Conservation (phyloP, 2,797 vertebrate species). For the Macropus fuliginosus region DNA sequence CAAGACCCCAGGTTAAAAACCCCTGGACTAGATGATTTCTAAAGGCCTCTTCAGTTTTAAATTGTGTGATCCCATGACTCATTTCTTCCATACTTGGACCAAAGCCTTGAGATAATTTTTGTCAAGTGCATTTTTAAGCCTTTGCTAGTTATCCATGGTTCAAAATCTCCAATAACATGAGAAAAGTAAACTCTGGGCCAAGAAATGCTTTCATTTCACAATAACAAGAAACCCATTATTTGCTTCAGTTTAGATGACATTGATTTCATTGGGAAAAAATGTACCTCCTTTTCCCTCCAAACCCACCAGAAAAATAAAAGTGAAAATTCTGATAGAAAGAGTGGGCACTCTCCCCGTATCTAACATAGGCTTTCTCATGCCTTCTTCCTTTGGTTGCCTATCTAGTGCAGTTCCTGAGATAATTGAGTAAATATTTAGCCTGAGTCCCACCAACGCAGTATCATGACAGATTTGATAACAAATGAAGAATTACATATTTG, state of each 20-base stretch:
- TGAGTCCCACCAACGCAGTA: not conserved
- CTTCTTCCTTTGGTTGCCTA: not conserved
- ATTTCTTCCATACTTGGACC: not conserved
- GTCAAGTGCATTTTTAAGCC: not conserved
- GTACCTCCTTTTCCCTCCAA: conserved; percentile 1
- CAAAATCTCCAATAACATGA: not conserved
- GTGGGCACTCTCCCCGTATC: not conserved
- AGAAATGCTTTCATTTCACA: conserved; percentile 15
- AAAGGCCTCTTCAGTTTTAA: not conserved
- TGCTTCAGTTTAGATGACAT: not conserved
- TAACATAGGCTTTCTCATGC: not conserved
- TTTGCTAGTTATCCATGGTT: not conserved
- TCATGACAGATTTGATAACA: not conserved
- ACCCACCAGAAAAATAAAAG: not conserved
- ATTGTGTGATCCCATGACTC: not conserved
- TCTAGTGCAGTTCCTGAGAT: not conserved
- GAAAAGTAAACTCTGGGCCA: conserved; percentile 20
- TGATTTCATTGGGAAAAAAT: conserved; percentile 29
- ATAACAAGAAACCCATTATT: not conserved
- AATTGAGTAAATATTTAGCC: not conserved
- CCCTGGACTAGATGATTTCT: not conserved
- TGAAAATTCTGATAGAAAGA: conserved; percentile 27
- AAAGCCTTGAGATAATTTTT: not conserved
- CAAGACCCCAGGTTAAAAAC: not conserved
- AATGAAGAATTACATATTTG: not conserved